Conservation (phyloP, 2,888 invertebrate genomes). For the Eupithecia subfuscata region DNA sequence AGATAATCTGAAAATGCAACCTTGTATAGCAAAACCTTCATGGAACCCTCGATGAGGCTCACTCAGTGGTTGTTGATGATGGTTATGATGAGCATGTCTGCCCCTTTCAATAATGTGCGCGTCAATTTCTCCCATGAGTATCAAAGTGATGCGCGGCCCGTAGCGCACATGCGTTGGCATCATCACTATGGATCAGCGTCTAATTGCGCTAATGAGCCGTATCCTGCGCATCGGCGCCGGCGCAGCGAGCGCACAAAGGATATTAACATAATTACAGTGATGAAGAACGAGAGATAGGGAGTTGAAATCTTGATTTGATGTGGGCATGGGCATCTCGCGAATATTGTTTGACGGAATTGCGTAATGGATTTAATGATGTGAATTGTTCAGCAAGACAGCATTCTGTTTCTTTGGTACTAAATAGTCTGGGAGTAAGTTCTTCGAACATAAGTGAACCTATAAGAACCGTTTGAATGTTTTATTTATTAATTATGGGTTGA, state of each 20-base stretch:
- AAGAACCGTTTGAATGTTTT: neutral
- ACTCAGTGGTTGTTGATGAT: neutral
- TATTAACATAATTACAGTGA: slow-evolving; percentile 46
- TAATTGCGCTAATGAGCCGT: slow-evolving; percentile 75
- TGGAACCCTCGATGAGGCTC: neutral
- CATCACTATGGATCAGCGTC: slow-evolving; percentile 63
- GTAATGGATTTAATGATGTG: slow-evolving; percentile 7
- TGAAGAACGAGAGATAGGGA: slow-evolving; percentile 40
- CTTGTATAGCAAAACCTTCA: neutral
- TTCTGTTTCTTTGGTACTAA: neutral
- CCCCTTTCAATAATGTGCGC: neutral
- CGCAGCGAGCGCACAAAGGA: slow-evolving; percentile 47
- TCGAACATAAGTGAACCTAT: neutral
- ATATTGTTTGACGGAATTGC: slow-evolving; percentile 13
- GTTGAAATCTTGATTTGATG: slow-evolving; percentile 32
- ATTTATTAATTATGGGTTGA: neutral
- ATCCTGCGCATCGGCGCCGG: slow-evolving; percentile 66
- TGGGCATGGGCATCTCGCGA: slow-evolving; percentile 31
- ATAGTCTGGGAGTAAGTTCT: neutral
- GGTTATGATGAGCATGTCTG: neutral
- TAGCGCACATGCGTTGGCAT: slow-evolving; percentile 44
- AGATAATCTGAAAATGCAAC: neutral
- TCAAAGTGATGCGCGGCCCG: slow-evolving; percentile 13
- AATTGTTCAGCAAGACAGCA: neutral
- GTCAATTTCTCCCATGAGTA: slow-evolving; percentile 5